Percentiles rank a stretch among this genome's conserved stretches.
phyloP scores from a whole-genome alignment of 1,140 invertebrate genomes.

The Eurosta solidaginis region DNA sequence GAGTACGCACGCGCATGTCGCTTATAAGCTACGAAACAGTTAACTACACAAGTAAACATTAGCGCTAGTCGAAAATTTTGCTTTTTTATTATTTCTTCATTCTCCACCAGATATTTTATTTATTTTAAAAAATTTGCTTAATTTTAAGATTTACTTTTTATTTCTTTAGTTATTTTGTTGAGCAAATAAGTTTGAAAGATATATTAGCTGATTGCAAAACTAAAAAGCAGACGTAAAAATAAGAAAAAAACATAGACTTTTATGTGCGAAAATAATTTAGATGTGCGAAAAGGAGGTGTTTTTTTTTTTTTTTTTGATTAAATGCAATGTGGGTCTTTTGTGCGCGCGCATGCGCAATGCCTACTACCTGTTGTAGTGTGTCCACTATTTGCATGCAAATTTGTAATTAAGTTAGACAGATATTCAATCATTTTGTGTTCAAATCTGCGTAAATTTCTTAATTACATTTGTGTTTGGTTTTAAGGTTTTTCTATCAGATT shows the following conservation, averaged over 20 bases:
- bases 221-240: too few relatives aligned
- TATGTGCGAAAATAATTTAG: background rate
- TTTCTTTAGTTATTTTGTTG: background rate
- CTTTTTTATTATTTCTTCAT: background rate
- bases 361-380: background rate
- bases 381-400: background rate
- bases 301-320: background rate
- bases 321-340: background rate
- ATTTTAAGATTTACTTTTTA: background rate
- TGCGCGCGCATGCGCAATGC: background rate
- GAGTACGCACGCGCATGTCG: background rate
- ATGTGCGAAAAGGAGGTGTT: background rate
- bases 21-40: background rate
- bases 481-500: slow-evolving; percentile 11
- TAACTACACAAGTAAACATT: background rate
- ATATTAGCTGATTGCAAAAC: background rate
- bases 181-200: slow-evolving; percentile 9
- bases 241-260: background rate
- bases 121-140: background rate
- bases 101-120: background rate
- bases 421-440: slow-evolving; percentile 10
- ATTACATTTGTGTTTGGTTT: slow-evolving; percentile 3
- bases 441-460: background rate
- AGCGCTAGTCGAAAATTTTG: background rate
- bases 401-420: background rate